phyloP scores from a whole-genome alignment of 2,113 vertebrate genomes.

The Toxostoma redivivum region DNA sequence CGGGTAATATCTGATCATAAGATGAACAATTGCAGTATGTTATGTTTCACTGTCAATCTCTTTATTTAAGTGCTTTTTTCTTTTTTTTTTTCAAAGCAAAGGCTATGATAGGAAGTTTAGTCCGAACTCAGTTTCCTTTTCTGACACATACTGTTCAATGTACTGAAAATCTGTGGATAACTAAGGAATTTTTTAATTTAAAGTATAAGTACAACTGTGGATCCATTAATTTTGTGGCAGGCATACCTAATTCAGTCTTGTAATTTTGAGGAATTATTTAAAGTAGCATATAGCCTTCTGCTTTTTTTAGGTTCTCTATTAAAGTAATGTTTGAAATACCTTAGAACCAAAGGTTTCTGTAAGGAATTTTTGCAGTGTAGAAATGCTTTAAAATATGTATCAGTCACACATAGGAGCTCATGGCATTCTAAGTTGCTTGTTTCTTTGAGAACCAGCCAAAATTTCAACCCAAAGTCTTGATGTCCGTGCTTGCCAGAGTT shows the following conservation, averaged over 20 bases:
- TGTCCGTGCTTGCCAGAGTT: background rate
- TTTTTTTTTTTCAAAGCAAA: background rate
- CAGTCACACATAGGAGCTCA: background rate
- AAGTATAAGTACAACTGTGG: background rate
- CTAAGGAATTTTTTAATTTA: background rate
- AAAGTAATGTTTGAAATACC: background rate
- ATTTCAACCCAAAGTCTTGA: background rate
- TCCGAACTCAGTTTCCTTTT: slow-evolving; percentile 19
- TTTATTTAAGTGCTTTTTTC: background rate
- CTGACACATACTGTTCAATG: background rate
- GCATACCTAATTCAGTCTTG: background rate
- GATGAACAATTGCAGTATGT: background rate
- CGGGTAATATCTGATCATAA: background rate
- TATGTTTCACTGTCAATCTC: background rate
- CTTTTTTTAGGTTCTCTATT: background rate
- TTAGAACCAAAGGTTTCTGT: background rate
- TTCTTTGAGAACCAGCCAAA: background rate
- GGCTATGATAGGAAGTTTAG: background rate
- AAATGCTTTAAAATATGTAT: background rate
- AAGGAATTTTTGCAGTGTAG: background rate
- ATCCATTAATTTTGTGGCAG: slow-evolving; percentile 34
- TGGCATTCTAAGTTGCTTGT: background rate
- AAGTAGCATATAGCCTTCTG: background rate
- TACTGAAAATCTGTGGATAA: slow-evolving; percentile 3
- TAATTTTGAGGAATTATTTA: background rate